phyloP scores from a whole-genome alignment of 1,140 invertebrate genomes.

The Aphelenchoides besseyi region DNA sequence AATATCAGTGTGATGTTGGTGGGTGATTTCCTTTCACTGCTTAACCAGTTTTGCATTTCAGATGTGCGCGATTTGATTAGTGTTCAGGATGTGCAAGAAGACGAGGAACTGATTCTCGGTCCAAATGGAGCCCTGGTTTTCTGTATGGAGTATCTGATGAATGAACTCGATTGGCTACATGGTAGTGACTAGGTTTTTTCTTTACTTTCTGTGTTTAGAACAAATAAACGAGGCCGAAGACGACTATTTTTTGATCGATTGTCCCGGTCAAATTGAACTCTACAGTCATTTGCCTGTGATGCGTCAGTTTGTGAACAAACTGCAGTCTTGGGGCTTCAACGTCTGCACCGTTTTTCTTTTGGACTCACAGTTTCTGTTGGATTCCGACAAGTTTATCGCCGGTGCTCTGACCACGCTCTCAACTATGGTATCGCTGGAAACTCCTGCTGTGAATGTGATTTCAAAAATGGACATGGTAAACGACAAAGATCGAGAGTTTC shows the following conservation, averaged over 20 bases:
- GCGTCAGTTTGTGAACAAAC: slow-evolving; percentile 73
- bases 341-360: slow-evolving; percentile 87
- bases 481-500: slow-evolving; percentile 66
- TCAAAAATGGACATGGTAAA: slow-evolving; percentile 91
- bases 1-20: slow-evolving; percentile 77
- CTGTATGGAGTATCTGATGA: slow-evolving; percentile 89
- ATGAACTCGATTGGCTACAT: slow-evolving; percentile 85
- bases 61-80: slow-evolving; percentile 91
- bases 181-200: too few relatives aligned
- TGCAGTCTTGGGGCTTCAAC: slow-evolving; percentile 78
- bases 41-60: slow-evolving; percentile 43
- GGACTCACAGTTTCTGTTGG: slow-evolving; percentile 94
- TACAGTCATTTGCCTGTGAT: slow-evolving; percentile 93
- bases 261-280: slow-evolving; percentile 95
- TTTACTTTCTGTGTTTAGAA: too few relatives aligned
- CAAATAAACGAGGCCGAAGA: slow-evolving; percentile 72
- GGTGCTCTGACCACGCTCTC: slow-evolving; percentile 87
- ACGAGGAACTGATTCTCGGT: slow-evolving; percentile 86
- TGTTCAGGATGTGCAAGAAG: slow-evolving; percentile 93
- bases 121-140: slow-evolving; percentile 95
- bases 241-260: slow-evolving; percentile 97
- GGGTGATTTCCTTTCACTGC: slow-evolving; percentile 17
- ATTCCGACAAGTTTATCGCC: slow-evolving; percentile 89
- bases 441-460: slow-evolving; percentile 81
- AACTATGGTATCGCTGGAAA: slow-evolving; percentile 90